These are phyloP conservation scores for Catocala fraxini DNA, from an alignment of 2,888 invertebrate species.

Conservation along the genomic window DNA sequence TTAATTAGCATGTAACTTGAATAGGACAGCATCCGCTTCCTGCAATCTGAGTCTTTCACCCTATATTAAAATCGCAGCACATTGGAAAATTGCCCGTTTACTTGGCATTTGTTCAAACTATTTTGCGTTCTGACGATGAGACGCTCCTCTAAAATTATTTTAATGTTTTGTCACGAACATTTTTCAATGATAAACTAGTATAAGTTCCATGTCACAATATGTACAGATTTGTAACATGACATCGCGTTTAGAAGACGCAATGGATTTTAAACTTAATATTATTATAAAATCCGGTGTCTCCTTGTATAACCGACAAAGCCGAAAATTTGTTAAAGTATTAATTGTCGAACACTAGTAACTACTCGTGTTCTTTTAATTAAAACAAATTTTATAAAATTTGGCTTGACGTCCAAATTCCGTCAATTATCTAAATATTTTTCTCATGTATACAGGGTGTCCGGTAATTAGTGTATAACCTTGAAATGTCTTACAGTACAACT, in stretches of 20 bases:
- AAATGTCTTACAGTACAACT: too few species aligned
- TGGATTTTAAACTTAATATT: too few species aligned
- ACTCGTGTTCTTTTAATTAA: too few species aligned
- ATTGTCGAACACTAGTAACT: too few species aligned
- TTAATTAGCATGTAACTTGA: constrained; percentile 17
- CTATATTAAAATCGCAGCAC: constrained; percentile 56
- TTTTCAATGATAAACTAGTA: constrained; percentile 27
- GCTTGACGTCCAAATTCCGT: too few species aligned
- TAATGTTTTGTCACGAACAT: constrained; percentile 61
- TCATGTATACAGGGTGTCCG: too few species aligned
- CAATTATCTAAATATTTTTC: too few species aligned
- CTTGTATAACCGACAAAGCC: too few species aligned
- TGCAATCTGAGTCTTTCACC: constrained; percentile 54
- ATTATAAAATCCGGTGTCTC: too few species aligned
- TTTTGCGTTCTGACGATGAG: constrained; percentile 73
- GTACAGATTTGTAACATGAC: constrained; percentile 4
- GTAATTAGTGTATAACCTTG: too few species aligned
- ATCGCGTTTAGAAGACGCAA: background rate
- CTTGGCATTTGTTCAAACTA: constrained; percentile 77
- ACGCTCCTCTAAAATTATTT: constrained; percentile 70
- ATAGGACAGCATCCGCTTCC: constrained; percentile 36
- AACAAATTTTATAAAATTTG: too few species aligned
- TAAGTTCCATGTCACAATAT: constrained; percentile 30
- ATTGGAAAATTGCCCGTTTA: constrained; percentile 70
- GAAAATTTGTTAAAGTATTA: too few species aligned